These are phyloP conservation scores for Griposia aprilina DNA, from an alignment of 2,888 invertebrate species.

Conservation along the genomic window DNA sequence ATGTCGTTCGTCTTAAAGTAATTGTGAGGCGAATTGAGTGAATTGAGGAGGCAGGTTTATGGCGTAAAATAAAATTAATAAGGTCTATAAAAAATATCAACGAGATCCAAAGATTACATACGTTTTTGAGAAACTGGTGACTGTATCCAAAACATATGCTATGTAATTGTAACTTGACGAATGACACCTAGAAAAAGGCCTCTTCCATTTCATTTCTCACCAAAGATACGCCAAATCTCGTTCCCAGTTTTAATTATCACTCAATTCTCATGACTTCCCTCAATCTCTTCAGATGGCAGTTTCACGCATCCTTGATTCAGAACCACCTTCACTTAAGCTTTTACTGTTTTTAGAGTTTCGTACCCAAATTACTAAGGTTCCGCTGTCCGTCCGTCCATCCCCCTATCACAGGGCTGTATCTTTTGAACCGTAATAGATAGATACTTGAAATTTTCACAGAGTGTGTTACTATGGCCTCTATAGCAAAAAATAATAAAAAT, in stretches of 20 bases:
- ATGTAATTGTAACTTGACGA: neutral
- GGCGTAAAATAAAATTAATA: no score
- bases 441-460: neutral
- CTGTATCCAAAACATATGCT: no score
- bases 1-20: no score
- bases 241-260: conserved; percentile 29
- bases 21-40: no score
- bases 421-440: neutral
- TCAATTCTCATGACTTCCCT: conserved; percentile 10
- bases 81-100: no score
- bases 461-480: neutral
- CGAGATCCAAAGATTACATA: no score
- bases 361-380: neutral
- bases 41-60: no score
- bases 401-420: neutral
- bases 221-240: neutral
- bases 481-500: neutral
- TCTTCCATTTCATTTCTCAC: neutral
- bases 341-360: conserved; percentile 23
- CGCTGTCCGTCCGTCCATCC: neutral
- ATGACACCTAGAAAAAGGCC: neutral
- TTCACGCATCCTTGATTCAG: conserved; percentile 52
- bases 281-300: conserved; percentile 24
- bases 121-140: no score
- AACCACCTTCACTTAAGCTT: conserved; percentile 44